phyloP scores from a whole-genome alignment of 2,888 invertebrate species.

The Odontocolon sp. region DNA sequence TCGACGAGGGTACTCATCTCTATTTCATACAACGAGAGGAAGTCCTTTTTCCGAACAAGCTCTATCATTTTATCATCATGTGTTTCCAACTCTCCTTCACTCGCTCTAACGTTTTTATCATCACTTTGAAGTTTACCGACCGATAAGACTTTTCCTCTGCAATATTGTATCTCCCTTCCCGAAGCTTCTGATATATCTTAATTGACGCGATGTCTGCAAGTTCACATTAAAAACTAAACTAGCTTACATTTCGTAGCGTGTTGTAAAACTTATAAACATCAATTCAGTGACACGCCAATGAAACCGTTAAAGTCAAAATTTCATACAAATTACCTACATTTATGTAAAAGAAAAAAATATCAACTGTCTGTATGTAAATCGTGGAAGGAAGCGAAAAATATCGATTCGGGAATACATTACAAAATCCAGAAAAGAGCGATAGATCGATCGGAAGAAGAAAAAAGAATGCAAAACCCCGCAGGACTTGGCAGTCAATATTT shows the following conservation, averaged over 20 bases:
- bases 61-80: too few relatives aligned
- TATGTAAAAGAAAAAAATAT: too few relatives aligned
- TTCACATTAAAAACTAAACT: too few relatives aligned
- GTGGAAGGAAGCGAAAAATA: not conserved
- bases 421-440: not conserved
- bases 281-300: too few relatives aligned
- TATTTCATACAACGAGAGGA: not conserved
- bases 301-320: too few relatives aligned
- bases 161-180: not conserved
- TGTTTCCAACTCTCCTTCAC: not conserved
- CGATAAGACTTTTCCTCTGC: not conserved
- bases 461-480: conserved; percentile 4
- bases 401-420: not conserved
- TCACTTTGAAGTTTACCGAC: not conserved
- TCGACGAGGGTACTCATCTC: not conserved
- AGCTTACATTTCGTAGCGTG: too few relatives aligned
- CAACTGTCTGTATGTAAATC: not conserved
- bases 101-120: not conserved
- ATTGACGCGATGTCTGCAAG: not conserved
- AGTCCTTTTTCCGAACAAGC: not conserved
- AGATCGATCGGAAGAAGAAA: not conserved
- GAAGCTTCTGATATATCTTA: not conserved
- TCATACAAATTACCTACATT: too few relatives aligned
- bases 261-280: too few relatives aligned
- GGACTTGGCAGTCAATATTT: conserved; percentile 63